These are phyloP conservation scores for Microtus ochrogaster DNA, from an alignment of 2,113 vertebrate species.

Conservation along the genomic window DNA sequence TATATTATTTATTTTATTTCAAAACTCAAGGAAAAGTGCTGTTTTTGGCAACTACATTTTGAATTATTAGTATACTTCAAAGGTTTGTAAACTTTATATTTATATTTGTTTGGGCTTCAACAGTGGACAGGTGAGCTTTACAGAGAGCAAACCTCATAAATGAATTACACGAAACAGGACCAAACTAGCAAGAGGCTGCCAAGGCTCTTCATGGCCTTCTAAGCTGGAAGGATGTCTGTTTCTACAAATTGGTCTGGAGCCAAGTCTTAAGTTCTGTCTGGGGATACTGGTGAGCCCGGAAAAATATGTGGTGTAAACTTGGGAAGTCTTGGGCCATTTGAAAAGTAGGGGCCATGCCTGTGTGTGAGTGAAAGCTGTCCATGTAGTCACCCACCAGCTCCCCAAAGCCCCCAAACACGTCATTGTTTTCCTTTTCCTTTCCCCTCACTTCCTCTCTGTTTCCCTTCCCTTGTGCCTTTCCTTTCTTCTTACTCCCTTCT, in stretches of 20 bases:
- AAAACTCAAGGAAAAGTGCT: not conserved
- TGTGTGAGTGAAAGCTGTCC: not conserved
- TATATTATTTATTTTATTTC: conserved; percentile 7
- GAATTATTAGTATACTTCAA: not conserved
- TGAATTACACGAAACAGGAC: not conserved
- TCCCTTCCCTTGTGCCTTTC: accelerated
- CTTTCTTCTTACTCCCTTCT: too few species aligned
- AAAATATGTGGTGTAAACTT: not conserved
- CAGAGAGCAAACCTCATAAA: not conserved
- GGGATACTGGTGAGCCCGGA: not conserved
- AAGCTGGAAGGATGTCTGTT: not conserved
- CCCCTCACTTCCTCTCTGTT: too few species aligned
- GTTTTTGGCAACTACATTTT: conserved; percentile 26
- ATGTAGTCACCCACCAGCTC: not conserved
- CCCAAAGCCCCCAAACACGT: not conserved
- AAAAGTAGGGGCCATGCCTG: not conserved
- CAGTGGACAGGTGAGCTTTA: not conserved
- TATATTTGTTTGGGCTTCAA: not conserved
- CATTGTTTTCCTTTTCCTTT: not conserved
- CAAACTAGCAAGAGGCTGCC: not conserved
- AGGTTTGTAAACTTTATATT: not conserved
- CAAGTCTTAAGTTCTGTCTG: not conserved
- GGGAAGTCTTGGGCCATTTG: not conserved
- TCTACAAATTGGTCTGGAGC: not conserved
- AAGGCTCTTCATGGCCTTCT: not conserved